Base-by-base conservation (phyloP, 2,888 invertebrate genomes). In the Panorpa germanica region DNA sequence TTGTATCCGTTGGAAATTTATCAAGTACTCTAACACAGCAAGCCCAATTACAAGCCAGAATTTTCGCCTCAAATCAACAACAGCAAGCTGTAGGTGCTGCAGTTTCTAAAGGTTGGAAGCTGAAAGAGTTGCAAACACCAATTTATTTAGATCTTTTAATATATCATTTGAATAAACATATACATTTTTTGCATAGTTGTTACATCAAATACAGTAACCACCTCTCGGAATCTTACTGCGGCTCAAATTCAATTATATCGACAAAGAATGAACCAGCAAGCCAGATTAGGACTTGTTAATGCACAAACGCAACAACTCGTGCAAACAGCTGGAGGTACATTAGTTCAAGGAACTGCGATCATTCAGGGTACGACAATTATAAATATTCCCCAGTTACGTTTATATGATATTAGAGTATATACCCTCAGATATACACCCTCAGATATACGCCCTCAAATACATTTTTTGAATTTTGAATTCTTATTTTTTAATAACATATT, bases 1-100 rank as follows among this genome's bases (percentile, higher is more conserved):
- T 54, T 29, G 53, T 55, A 0, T 52, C 55, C 3, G 50, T 55
- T 48, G n/a, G n/a, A n/a, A n/a, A n/a, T n/a, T n/a, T n/a, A n/a
- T n/a, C n/a, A n/a, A 51, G 52, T 10, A 42, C 43, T 14, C 38
- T 55, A n/a, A 25, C 26, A 8, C 49, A 45, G 0, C 49, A 49
- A 25, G 43, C 40, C 31, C 47, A 51, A 0, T 43, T 45, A 2
- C 45, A 48, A 8, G 44, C 27, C n/a, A 25, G 25, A 15, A 9
- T 25, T 12, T 31, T 31, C 15, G 15, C 31, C 6, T 19, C 31
- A n/a, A 31, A 31, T 16, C 47, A n/a, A n/a, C n/a, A n/a, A n/a
- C n/a, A n/a, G n/a, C n/a, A n/a, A n/a, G n/a, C n/a, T n/a, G n/a
- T n/a, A n/a, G n/a, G n/a, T n/a, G n/a, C n/a, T n/a, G n/a, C n/a